Evolutionary conservation across 1,140 invertebrate species (phyloP).

Genomic region (Panagrolaimus sp.): DNA sequence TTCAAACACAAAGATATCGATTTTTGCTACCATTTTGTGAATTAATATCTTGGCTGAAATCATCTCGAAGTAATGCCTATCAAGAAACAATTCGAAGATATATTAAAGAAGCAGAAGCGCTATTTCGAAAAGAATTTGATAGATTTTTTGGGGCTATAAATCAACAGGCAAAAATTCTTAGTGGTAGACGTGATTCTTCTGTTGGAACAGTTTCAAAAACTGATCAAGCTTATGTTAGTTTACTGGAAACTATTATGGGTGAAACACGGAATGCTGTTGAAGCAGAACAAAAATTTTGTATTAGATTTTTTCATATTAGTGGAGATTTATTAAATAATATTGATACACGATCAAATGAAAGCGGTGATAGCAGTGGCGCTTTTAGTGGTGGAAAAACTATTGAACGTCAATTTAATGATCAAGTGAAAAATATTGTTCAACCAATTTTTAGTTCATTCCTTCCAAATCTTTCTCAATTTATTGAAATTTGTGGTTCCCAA

Average conservation of each 20-base stretch:
- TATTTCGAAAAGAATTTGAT: conserved; percentile 43
- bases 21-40: conserved; percentile 36
- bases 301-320: conserved; percentile 83
- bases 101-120: conserved; percentile 22
- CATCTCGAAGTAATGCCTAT: conserved; percentile 25
- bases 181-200: neutral
- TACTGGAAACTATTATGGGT: conserved; percentile 72
- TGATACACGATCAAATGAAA: conserved; percentile 32
- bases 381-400: conserved; percentile 64
- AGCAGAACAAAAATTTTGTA: conserved; percentile 89
- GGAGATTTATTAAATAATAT: conserved; percentile 54
- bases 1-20: conserved; percentile 30
- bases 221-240: conserved; percentile 16
- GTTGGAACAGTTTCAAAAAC: conserved; percentile 6
- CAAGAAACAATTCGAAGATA: conserved; percentile 34
- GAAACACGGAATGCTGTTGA: conserved; percentile 85
- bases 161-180: conserved; percentile 12
- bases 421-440: conserved; percentile 41
- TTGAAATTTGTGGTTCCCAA: conserved; percentile 36
- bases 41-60: conserved; percentile 35
- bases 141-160: conserved; percentile 34
- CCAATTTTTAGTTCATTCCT: conserved; percentile 49
- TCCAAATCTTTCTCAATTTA: conserved; percentile 38
- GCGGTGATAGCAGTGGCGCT: conserved; percentile 34
- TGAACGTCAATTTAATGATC: conserved; percentile 61